Conservation (phyloP, 1,140 invertebrate species). For the Drosophila seguyi region DNA sequence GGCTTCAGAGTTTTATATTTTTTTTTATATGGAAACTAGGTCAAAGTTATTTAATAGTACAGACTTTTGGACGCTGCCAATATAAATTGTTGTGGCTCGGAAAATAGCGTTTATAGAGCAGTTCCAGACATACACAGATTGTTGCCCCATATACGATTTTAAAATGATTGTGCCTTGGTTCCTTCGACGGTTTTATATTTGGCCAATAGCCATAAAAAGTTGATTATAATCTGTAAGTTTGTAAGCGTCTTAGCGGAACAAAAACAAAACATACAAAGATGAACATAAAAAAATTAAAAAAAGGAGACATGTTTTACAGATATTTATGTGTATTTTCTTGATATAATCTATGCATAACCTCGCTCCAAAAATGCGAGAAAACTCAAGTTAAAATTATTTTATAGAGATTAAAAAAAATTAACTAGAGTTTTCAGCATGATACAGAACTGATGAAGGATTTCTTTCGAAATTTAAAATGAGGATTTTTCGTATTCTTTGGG, state of each 20-base stretch:
- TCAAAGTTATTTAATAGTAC: slow-evolving; percentile 56
- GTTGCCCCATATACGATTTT: slow-evolving; percentile 59
- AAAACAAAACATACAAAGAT: neutral
- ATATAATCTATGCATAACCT: neutral
- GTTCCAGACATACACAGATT: slow-evolving; percentile 43
- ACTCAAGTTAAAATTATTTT: no score
- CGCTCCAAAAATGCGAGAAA: slow-evolving; percentile 36
- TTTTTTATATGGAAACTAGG: slow-evolving; percentile 61
- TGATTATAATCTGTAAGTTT: slow-evolving; percentile 65
- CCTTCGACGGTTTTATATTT: slow-evolving; percentile 72
- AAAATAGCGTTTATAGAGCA: slow-evolving; percentile 15
- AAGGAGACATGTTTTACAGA: slow-evolving; percentile 38
- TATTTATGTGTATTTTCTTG: slow-evolving; percentile 45
- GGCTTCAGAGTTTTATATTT: slow-evolving; percentile 56
- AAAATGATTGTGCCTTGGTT: slow-evolving; percentile 81
- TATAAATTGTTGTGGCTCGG: slow-evolving; percentile 39
- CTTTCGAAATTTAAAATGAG: slow-evolving; percentile 43
- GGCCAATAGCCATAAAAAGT: slow-evolving; percentile 58
- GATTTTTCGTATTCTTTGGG: slow-evolving; percentile 56
- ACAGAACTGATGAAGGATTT: slow-evolving; percentile 64
- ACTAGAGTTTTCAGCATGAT: slow-evolving; percentile 54
- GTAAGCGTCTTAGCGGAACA: neutral
- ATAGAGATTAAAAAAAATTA: slow-evolving; percentile 53
- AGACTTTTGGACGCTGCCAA: slow-evolving; percentile 34
- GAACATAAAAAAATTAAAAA: neutral